A percentile compares a stretch with the other conserved stretches of the same genome.
Conservation (phyloP, 2,113 vertebrate species). For the Melanostigma gelatinosum region DNA sequence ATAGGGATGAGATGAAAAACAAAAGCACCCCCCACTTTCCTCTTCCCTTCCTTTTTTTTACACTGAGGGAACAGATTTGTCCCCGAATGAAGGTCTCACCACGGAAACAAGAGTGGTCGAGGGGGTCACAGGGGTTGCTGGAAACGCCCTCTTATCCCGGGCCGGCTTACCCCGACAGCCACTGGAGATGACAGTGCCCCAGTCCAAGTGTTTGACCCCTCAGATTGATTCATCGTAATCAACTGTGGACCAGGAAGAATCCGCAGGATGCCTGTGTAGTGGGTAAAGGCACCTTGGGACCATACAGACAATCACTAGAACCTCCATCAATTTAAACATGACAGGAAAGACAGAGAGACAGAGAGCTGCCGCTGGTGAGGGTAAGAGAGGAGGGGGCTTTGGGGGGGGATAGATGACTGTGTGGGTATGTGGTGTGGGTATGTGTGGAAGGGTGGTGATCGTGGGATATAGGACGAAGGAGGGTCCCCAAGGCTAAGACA, state of each 20-base stretch:
- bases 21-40: conserved; percentile 31
- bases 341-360: conserved; percentile 78
- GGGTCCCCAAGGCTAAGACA: conserved; percentile 73
- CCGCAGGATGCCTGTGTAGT: conserved; percentile 71
- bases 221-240: conserved; percentile 85
- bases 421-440: conserved; percentile 33
- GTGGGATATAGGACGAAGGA: conserved; percentile 68
- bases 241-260: conserved; percentile 80
- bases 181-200: conserved; percentile 73
- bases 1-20: conserved; percentile 69
- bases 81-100: conserved; percentile 78
- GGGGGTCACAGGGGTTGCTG: conserved; percentile 60
- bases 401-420: conserved; percentile 47
- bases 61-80: conserved; percentile 58
- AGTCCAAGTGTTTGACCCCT: conserved; percentile 79
- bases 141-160: conserved; percentile 63
- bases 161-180: conserved; percentile 58
- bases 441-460: conserved; percentile 62
- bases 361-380: conserved; percentile 64
- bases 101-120: conserved; percentile 65
- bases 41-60: conserved; percentile 8
- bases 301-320: conserved; percentile 79
- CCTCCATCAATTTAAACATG: conserved; percentile 84
- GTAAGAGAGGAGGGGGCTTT: conserved; percentile 46
- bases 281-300: conserved; percentile 86